phyloP scores from a whole-genome alignment of 2,888 invertebrate species.

The Pyrochroa serraticornis region DNA sequence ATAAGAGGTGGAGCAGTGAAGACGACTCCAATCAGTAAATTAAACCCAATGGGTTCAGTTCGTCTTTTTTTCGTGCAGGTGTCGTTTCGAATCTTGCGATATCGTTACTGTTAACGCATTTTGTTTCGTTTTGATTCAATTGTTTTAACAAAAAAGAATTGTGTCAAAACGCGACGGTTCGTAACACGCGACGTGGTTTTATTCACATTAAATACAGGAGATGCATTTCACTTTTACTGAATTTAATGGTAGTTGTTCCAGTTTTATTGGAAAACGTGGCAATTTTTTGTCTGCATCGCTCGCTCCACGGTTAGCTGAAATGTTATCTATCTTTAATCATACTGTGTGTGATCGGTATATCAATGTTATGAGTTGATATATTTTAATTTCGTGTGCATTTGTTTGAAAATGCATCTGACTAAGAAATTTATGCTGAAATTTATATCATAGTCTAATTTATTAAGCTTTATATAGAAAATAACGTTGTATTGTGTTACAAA shows the following conservation, averaged over 20 bases:
- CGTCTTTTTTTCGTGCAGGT: conserved; percentile 32
- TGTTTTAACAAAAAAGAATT: conserved; percentile 13
- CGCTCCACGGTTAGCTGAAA: conserved; percentile 40
- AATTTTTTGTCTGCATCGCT: conserved; percentile 20
- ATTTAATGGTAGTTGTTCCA: conserved; percentile 54
- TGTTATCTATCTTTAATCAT: conserved; percentile 56
- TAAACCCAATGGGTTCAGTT: conserved; percentile 57
- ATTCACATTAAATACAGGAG: conserved; percentile 49
- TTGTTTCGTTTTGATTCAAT: conserved; percentile 3
- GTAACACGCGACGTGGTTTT: conserved; percentile 27
- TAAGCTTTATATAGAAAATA: conserved; percentile 27
- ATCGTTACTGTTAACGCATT: conserved; percentile 9
- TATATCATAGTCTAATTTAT: conserved; percentile 28
- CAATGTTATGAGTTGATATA: conserved; percentile 60
- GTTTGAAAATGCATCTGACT: conserved; percentile 58
- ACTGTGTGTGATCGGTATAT: conserved; percentile 62
- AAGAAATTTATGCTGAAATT: conserved; percentile 23
- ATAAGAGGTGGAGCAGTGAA: conserved; percentile 67
- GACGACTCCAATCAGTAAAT: conserved; percentile 59
- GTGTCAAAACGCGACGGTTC: too few relatives aligned
- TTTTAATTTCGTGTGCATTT: conserved; percentile 55
- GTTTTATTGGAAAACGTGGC: conserved; percentile 58
- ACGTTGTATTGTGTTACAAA: conserved; percentile 28
- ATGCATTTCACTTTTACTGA: conserved; percentile 47
- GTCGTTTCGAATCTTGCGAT: conserved; percentile 25